These are phyloP conservation scores for Clarias fuscus DNA, from an alignment of 2,797 vertebrate species.

Conservation along the genomic window DNA sequence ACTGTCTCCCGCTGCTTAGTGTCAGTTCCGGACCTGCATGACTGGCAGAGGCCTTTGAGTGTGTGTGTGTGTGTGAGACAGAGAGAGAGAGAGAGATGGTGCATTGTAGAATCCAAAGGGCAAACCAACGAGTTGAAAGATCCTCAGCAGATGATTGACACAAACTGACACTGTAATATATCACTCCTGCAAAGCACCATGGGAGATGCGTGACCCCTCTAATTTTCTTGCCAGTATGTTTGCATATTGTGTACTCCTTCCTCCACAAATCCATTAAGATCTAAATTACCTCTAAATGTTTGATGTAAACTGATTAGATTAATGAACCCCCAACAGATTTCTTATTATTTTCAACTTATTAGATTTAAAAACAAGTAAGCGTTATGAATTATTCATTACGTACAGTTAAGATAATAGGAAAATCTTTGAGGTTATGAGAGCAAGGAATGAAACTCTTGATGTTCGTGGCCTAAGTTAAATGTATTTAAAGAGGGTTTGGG, in stretches of 20 bases:
- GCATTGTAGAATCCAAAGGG: slow-evolving; percentile 42
- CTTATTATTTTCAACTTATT: background rate
- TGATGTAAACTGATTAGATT: slow-evolving; percentile 5
- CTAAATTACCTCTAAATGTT: background rate
- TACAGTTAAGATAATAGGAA: background rate
- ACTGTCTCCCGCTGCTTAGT: slow-evolving; percentile 45
- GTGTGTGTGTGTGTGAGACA: slow-evolving; percentile 8
- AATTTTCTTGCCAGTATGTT: background rate
- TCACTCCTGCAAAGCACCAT: slow-evolving; percentile 30
- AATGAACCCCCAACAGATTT: background rate
- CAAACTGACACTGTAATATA: slow-evolving; percentile 48
- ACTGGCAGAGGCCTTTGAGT: slow-evolving; percentile 54
- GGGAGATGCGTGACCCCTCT: slow-evolving; percentile 20
- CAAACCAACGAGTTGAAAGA: slow-evolving; percentile 51
- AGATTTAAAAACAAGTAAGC: background rate
- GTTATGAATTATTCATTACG: background rate
- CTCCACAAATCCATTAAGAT: background rate
- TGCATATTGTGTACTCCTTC: background rate
- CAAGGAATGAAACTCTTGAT: background rate
- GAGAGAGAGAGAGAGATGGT: background rate
- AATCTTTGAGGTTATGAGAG: background rate
- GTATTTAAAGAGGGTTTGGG: background rate
- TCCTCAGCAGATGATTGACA: slow-evolving; percentile 48
- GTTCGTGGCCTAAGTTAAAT: background rate
- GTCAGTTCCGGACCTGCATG: slow-evolving; percentile 44